phyloP scores from a whole-genome alignment of 2,888 invertebrate genomes.

The Metallyticus violacea region DNA sequence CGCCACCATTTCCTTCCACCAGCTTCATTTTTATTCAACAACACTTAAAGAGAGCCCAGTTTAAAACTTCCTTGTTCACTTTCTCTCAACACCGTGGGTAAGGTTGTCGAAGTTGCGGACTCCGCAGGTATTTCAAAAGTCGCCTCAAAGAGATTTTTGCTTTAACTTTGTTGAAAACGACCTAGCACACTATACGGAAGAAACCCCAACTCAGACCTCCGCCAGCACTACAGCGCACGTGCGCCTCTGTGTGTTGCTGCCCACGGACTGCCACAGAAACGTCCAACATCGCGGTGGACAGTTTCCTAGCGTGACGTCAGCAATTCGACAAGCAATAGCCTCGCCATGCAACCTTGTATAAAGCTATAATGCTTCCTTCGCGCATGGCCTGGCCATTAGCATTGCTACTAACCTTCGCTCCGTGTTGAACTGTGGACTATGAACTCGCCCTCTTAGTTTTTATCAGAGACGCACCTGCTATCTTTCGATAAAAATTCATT shows the following conservation, averaged over 20 bases:
- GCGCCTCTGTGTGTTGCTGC: not conserved
- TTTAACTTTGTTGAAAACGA: no score
- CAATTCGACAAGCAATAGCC: not conserved
- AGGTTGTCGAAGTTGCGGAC: not conserved
- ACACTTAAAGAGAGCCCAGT: not conserved
- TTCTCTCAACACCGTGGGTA: not conserved
- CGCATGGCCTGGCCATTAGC: not conserved
- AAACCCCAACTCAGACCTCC: not conserved
- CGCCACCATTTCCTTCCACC: not conserved
- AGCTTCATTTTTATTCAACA: conserved; percentile 43
- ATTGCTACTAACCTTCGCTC: not conserved
- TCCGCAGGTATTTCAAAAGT: not conserved
- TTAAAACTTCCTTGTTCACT: not conserved
- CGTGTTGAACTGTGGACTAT: not conserved
- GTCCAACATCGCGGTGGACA: not conserved
- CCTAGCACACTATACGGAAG: not conserved
- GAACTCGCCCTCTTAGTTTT: not conserved
- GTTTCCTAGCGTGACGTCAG: not conserved
- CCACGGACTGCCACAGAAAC: not conserved
- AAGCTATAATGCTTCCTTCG: not conserved
- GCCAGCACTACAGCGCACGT: not conserved
- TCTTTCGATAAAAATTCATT: not conserved
- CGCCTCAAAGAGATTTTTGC: not conserved
- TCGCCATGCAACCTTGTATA: not conserved
- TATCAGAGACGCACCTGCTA: not conserved